Evolutionary conservation across 2,888 invertebrate genomes (phyloP), one percentile per base, ranked within the genome.

Genomic region (Bugula neritina): DNA sequence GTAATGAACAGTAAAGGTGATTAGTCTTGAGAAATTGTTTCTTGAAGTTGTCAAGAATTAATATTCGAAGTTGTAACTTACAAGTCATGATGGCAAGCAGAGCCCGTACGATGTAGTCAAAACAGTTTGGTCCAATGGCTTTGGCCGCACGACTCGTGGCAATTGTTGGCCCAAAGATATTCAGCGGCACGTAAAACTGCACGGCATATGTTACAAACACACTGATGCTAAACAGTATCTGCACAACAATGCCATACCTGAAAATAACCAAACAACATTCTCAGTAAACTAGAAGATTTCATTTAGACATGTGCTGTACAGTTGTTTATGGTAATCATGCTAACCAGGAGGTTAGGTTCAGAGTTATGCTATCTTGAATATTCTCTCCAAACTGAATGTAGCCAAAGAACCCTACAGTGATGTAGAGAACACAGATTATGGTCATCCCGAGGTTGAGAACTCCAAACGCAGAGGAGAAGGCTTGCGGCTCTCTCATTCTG

Each of bases 121-220:
- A 34, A 29, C 27, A 5, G 10, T 63, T 63, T 63, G 63, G 63
- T 29, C 63, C 63, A 31, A 63, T 63, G 2, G 10, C 13, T 29
- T 5, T 3, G 2, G 63, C 29, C 17, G 27, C 31, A 13, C 31
- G 5, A 17, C 31, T 63, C 5, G 29, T n/a, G n/a, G 63, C 63
- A 1, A 94, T 86, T 74, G 86, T 87, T 0, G 94, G 94, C 90
- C 92, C 93, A 34, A 94, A 88, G 73, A 96, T 92, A 78, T 90
- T 91, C 86, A 94, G 90, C 0, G 95, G 94, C 31, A 96, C 95
- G 84, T 95, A 96, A 83, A 96, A 93, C 84, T 95, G 94, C 1
- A 96, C 87, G 2, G 92, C 91, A 82, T 94, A 96, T 0, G 94
- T 92, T 23, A 95, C 87, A 82, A 94, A 93, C 77, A 96, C 92